Percentiles rank a stretch among this genome's conserved stretches.
Evolutionary conservation across 1,140 invertebrate species (phyloP).

Genomic region (Pissodes strobi): DNA sequence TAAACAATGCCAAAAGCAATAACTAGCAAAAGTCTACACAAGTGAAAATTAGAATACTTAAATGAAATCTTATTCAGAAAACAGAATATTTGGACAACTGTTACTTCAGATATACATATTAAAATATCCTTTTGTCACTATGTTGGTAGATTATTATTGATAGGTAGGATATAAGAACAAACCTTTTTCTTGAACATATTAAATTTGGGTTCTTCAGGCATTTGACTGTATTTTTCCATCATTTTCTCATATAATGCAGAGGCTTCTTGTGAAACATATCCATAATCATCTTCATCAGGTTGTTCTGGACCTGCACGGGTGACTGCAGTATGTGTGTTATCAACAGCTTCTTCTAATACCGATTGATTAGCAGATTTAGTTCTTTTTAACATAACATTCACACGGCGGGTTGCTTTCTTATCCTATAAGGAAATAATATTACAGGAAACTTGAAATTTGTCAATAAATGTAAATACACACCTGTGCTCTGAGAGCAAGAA

Average conservation of each 20-base stretch:
- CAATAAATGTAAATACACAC: conserved; percentile 47
- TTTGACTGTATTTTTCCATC: conserved; percentile 78
- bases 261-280: conserved; percentile 82
- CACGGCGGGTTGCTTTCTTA: conserved; percentile 62
- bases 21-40: too few species aligned
- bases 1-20: too few species aligned
- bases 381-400: conserved; percentile 71
- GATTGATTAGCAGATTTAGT: conserved; percentile 89
- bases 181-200: conserved; percentile 53
- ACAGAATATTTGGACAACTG: too few species aligned
- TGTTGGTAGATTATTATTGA: too few species aligned
- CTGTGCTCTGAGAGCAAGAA: conserved; percentile 75
- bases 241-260: conserved; percentile 80
- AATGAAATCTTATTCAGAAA: too few species aligned
- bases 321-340: conserved; percentile 75
- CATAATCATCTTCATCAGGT: conserved; percentile 88
- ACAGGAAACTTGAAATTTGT: neutral
- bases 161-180: too few species aligned
- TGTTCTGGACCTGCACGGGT: conserved; percentile 74
- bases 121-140: too few species aligned
- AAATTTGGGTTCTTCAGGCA: conserved; percentile 69
- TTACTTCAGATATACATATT: too few species aligned
- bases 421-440: conserved; percentile 51
- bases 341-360: conserved; percentile 79
- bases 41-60: too few species aligned